These are phyloP conservation scores for Echeneis naucrates DNA, from an alignment of 2,797 vertebrate species.

Conservation along the genomic window DNA sequence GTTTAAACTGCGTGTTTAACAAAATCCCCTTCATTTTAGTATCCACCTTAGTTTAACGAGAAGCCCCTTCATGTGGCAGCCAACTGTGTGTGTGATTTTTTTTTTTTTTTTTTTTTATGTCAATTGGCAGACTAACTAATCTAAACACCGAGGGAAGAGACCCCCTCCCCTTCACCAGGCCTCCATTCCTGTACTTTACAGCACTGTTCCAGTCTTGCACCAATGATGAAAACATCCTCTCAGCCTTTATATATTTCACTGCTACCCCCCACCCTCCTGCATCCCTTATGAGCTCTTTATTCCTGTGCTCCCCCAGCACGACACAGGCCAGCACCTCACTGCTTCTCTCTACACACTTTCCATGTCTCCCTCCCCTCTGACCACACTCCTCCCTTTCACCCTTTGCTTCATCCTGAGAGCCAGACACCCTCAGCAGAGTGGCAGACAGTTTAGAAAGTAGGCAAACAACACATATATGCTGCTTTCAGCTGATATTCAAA, in stretches of 20 bases:
- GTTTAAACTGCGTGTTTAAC: conserved; percentile 10
- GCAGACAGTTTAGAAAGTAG: conserved; percentile 40
- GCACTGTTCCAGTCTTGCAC: conserved; percentile 50
- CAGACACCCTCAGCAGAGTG: conserved; percentile 30
- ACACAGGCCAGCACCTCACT: conserved; percentile 55
- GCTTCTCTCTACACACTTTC: conserved; percentile 24
- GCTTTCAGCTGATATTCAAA: conserved; percentile 33
- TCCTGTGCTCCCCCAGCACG: conserved; percentile 52
- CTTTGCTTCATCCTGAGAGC: conserved; percentile 15
- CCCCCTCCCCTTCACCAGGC: background rate
- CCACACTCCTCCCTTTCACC: conserved; percentile 13
- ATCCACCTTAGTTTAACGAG: conserved; percentile 10
- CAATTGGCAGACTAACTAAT: conserved; percentile 63
- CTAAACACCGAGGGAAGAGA: conserved; percentile 52
- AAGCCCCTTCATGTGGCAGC: conserved; percentile 34
- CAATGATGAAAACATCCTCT: conserved; percentile 60
- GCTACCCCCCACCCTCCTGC: conserved; percentile 16
- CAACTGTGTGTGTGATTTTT: conserved; percentile 42
- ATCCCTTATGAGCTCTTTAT: conserved; percentile 64
- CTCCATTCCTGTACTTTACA: conserved; percentile 41
- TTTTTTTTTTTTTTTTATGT: conserved; percentile 71
- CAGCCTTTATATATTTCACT: conserved; percentile 44
- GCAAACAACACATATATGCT: conserved; percentile 22
- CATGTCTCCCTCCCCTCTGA: background rate
- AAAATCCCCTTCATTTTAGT: conserved; percentile 23